phyloP scores from a whole-genome alignment of 2,113 vertebrate species.

The Tonatia bakeri region DNA sequence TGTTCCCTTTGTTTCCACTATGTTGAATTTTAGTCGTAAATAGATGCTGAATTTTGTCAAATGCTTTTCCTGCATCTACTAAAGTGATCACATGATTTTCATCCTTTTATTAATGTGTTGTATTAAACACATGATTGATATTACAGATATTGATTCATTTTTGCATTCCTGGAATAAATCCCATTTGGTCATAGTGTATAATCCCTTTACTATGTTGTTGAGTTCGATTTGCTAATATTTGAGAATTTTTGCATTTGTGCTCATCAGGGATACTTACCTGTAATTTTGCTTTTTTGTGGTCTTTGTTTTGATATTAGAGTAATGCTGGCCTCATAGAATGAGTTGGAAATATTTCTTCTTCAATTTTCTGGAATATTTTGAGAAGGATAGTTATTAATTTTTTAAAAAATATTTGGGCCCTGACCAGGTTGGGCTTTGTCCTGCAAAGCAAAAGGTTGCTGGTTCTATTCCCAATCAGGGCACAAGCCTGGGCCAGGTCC shows the following conservation, averaged over 20 bases:
- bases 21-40: neutral
- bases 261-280: neutral
- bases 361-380: neutral
- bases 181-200: neutral
- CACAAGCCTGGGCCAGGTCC: too few species aligned
- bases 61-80: neutral
- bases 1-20: neutral
- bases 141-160: neutral
- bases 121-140: neutral
- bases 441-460: too few species aligned
- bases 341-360: neutral
- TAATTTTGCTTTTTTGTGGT: neutral
- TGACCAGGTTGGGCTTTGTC: too few species aligned
- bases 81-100: neutral
- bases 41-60: neutral
- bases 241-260: neutral
- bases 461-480: too few species aligned
- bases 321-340: neutral
- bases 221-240: neutral
- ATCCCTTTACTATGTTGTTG: neutral
- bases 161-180: neutral
- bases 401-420: neutral
- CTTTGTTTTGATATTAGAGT: neutral
- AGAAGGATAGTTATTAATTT: neutral
- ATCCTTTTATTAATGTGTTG: neutral